Evolutionary conservation across 92 coral and sea anemone genomes (phyloP).

Genomic region (Epizoanthus ramosus): DNA sequence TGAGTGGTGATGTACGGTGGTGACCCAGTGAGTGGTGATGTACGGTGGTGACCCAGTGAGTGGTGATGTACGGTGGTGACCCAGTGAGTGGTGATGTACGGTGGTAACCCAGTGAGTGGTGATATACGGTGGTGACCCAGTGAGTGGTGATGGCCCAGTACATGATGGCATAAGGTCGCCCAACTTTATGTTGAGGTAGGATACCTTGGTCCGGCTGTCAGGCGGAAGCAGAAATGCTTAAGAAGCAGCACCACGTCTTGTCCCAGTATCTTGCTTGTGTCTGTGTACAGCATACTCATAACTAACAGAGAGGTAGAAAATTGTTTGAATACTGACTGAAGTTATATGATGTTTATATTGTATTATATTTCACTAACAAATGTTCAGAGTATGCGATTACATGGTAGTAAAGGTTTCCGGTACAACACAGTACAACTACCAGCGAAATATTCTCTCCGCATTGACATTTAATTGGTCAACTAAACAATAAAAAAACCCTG

Average conservation of each 20-base stretch:
- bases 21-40: too few species aligned
- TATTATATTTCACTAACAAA: too few species aligned
- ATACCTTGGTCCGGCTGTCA: constrained; percentile 96
- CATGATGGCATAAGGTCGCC: not conserved
- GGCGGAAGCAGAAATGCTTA: constrained; percentile 93
- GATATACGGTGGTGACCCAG: not conserved
- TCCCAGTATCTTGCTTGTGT: constrained; percentile 83
- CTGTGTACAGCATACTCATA: constrained; percentile 77
- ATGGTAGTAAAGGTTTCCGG: too few species aligned
- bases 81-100: too few species aligned
- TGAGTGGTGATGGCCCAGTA: not conserved
- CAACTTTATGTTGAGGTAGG: not conserved
- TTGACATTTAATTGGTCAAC: too few species aligned
- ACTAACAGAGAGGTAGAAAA: constrained; percentile 39
- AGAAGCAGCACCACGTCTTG: constrained; percentile 91
- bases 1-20: too few species aligned
- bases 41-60: not conserved
- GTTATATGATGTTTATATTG: not conserved
- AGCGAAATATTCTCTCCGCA: too few species aligned
- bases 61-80: too few species aligned
- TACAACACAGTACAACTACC: too few species aligned
- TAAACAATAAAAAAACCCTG: too few species aligned
- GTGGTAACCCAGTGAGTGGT: too few species aligned
- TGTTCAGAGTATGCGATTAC: too few species aligned
- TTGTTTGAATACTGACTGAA: not conserved